Evolutionary conservation across 1,140 invertebrate genomes (phyloP).

Genomic region (Drosophila mayri): DNA sequence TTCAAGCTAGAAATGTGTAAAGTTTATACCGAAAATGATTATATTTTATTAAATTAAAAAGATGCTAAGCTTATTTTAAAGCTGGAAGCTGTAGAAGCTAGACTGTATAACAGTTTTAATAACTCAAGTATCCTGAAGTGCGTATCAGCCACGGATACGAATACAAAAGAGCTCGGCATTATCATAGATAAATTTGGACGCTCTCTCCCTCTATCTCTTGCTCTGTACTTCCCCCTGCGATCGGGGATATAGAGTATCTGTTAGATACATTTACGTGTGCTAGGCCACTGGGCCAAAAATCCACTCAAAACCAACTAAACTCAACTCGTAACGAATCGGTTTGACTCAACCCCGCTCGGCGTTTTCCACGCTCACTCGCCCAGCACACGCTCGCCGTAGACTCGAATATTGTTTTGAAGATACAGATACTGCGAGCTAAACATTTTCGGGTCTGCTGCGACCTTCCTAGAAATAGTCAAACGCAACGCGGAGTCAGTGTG

Average conservation of each 20-base stretch:
- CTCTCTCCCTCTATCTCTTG: slow-evolving; percentile 10
- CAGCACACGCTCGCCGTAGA: slow-evolving; percentile 14
- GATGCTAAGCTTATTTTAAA: neutral
- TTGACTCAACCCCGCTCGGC: slow-evolving; percentile 41
- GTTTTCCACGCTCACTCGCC: slow-evolving; percentile 61
- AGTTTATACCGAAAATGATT: too few relatives aligned
- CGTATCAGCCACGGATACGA: slow-evolving; percentile 5
- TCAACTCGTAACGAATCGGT: slow-evolving; percentile 31
- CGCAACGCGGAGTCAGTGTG: slow-evolving; percentile 76
- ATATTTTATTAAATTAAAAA: neutral
- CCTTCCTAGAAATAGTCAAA: slow-evolving; percentile 84
- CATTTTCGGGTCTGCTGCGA: slow-evolving; percentile 63
- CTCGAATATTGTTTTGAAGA: slow-evolving; percentile 55
- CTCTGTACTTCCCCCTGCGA: slow-evolving; percentile 26
- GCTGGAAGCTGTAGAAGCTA: neutral
- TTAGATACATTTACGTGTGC: slow-evolving; percentile 65
- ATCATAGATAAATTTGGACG: slow-evolving; percentile 38
- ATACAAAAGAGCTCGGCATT: slow-evolving; percentile 12
- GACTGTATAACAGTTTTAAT: slow-evolving; percentile 23
- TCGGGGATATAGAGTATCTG: slow-evolving; percentile 68
- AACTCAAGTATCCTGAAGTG: slow-evolving; percentile 28
- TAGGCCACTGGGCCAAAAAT: neutral
- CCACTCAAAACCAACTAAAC: slow-evolving; percentile 16
- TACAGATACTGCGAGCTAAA: slow-evolving; percentile 55
- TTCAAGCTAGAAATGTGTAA: too few relatives aligned